These are phyloP conservation scores for Petrophora chlorosata DNA, from an alignment of 2,888 invertebrate genomes.

Conservation along the genomic window DNA sequence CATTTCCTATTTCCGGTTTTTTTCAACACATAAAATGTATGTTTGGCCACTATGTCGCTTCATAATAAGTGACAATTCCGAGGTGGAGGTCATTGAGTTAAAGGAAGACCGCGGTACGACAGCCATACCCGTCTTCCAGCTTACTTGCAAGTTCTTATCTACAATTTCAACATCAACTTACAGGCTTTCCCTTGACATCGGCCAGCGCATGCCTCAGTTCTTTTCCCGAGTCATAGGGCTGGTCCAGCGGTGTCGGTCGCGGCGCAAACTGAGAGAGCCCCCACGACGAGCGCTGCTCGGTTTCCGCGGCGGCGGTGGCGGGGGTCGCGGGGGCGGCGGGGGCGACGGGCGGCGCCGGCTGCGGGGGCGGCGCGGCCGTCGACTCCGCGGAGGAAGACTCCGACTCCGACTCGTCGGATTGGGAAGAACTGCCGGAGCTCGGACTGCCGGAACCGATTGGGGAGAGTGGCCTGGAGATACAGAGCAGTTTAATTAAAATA, in stretches of 20 bases:
- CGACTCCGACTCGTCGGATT: conserved; percentile 57
- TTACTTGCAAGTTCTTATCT: neutral
- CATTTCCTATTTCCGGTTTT: too few relatives aligned
- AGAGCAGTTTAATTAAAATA: neutral
- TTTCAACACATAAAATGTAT: too few relatives aligned
- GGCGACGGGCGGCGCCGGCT: conserved; percentile 79
- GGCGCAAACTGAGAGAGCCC: conserved; percentile 73
- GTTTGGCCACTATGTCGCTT: too few relatives aligned
- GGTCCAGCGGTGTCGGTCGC: conserved; percentile 62
- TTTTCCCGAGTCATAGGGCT: conserved; percentile 79
- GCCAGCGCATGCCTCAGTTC: conserved; percentile 83
- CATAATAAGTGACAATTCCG: too few relatives aligned
- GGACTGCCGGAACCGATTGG: conserved; percentile 76
- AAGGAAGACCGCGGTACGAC: too few relatives aligned
- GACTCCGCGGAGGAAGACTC: conserved; percentile 86
- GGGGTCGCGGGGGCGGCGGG: conserved; percentile 51
- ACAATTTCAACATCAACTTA: conserved; percentile 42
- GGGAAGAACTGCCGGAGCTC: conserved; percentile 75
- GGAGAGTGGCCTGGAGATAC: conserved; percentile 66
- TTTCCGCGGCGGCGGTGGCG: conserved; percentile 47
- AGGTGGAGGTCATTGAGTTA: too few relatives aligned
- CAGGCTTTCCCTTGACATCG: conserved; percentile 78
- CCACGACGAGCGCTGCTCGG: conserved; percentile 78
- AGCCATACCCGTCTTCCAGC: too few relatives aligned
- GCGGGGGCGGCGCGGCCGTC: conserved; percentile 75